Percentiles rank a stretch among this genome's conserved stretches.
Conservation (phyloP, 1,140 invertebrate genomes). For the Belonocnema kinseyi region DNA sequence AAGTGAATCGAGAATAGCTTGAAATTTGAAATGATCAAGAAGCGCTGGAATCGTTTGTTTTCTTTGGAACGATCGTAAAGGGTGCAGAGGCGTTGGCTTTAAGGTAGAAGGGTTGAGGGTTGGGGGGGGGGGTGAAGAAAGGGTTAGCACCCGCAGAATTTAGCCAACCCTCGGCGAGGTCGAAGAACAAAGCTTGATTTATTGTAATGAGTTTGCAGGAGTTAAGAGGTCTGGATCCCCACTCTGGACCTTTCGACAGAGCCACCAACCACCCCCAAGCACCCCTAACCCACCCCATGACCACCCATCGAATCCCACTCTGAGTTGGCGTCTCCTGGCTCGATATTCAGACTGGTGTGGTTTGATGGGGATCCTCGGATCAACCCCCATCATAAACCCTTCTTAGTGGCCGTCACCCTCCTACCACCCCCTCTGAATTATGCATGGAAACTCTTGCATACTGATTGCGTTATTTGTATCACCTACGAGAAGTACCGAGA, state of each 20-base stretch:
- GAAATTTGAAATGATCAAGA: background rate
- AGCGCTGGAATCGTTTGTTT: conserved; percentile 38
- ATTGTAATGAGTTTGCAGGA: conserved; percentile 77
- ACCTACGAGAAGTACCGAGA: conserved; percentile 53
- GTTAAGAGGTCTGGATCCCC: conserved; percentile 71
- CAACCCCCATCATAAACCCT: conserved; percentile 75
- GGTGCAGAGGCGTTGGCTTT: conserved; percentile 38
- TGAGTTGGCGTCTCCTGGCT: conserved; percentile 53
- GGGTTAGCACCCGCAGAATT: conserved; percentile 71
- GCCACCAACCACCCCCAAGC: conserved; percentile 9
- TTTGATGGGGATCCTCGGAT: conserved; percentile 74
- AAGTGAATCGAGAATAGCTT: background rate
- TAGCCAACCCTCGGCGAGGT: conserved; percentile 66
- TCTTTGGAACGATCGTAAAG: conserved; percentile 33
- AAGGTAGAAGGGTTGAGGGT: conserved; percentile 34
- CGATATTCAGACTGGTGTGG: conserved; percentile 72
- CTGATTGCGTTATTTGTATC: conserved; percentile 74
- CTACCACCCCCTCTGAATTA: conserved; percentile 68
- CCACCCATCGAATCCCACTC: conserved; percentile 47
- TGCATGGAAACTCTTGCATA: conserved; percentile 73
- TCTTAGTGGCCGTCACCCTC: conserved; percentile 68
- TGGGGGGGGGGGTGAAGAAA: conserved; percentile 46
- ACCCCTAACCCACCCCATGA: conserved; percentile 39
- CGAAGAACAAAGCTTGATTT: conserved; percentile 77
- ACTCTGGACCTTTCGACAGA: conserved; percentile 37